Base-by-base conservation (phyloP, 37 sponge, comb jelly and placozoan species). In the Diacarnus erythraeanus region DNA sequence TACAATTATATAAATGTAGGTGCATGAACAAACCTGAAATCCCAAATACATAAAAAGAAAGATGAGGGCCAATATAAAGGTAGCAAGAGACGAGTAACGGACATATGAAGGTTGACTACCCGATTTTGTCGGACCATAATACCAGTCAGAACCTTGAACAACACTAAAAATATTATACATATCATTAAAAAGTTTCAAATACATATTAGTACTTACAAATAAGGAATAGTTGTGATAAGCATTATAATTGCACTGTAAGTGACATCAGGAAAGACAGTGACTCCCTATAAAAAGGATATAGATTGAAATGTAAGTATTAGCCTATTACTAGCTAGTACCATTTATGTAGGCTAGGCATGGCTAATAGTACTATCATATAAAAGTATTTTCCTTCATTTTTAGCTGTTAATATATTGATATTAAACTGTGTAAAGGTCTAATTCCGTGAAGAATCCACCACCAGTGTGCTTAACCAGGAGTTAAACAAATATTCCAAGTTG, bases 141-240 rank as follows among this genome's bases (percentile, higher is more conserved):
- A 66, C 97, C 97, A 96, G 78, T 93, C 97, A 76, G 97, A 90
- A 29, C 93, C 90, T 76, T 96, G 97, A 4, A 96, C 90, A 66
- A 94, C 82, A 41, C 93, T 92, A 51, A 22, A 26, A 41, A 22
- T 27, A 38, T 5, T 5, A 6, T 25, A 60, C 22, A 21, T 5
- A 25, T 26, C 9, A 60, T n/a, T 25, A 17, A 6, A 60, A 17
- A 17, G 22, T 57, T 5, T 54, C 17, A 25, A 34, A 3, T 29
- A 75, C 5, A 33, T 2, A 56, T 23, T 57, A 33, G 0, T 37
- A 80, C 95, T 94, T 38, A 94, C 90, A 96, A 77, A 83, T 93
- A 96, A 0, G 97, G 91, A 25, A 96, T 34, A 22, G 86, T 69
- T 20, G 97, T 93, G 38, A 91, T 63, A 27, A 96, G 71, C 97